Base-by-base conservation (phyloP, 1,140 invertebrate species). In the Linepithema humile region DNA sequence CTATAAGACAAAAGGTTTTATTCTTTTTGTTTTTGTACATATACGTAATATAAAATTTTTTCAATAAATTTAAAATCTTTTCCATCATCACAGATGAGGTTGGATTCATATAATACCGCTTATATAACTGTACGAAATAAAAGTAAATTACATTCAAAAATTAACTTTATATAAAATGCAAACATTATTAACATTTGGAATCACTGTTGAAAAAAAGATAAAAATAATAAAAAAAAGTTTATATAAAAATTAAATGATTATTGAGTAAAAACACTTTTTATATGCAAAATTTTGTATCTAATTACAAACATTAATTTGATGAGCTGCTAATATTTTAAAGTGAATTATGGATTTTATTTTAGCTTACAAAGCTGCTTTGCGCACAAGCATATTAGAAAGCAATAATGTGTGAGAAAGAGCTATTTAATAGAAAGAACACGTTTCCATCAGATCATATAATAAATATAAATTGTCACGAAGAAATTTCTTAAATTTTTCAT, bases 291-390 rank as follows among this genome's bases (percentile, higher is more conserved):
- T 72, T 55, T 72, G 12, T 72, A 72, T 72, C 20, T 53, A 15
- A 10, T 72, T 35, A 12, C 32, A 70, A 35, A 72, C 55, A 53
- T 72, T 45, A 72, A 72, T 72, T 72, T 72, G 53, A 72, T 72
- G 69, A 72, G 48, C 48, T 72, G 69, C 48, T 40, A 3, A 9
- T 48, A 50, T 29, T 15, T 70, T 17, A 7, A 72, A 72, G 45
- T 72, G 20, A 48, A 29, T 55, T 45, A 55, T 35, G 45, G 48
- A 55, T 72, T 53, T 72, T 53, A 72, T 72, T 72, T 55, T 72
- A 55, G 29, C 53, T 70, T 72, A 72, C 53, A 53, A 70, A 72
- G 29, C 45, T 53, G 5, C 20, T 9, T 0, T 20, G 48, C 48
- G n/a, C 48, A 7, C 6, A n/a, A 53, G 7, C 20, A 50, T 6